phyloP scores from a whole-genome alignment of 2,797 vertebrate species.

The Labeo calbasu region DNA sequence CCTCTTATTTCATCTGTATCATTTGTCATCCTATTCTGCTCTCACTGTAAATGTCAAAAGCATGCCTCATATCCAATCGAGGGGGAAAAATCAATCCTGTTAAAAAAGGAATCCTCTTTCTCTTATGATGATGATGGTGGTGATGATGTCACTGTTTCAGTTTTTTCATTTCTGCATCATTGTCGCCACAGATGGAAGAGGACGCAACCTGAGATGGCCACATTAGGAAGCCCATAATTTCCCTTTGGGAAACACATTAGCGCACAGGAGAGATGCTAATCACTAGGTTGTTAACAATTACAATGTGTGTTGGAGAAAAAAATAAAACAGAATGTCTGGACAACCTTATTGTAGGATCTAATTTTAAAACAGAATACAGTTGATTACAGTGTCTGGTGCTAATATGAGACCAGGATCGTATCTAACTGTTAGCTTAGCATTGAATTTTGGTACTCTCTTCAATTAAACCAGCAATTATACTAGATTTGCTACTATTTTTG shows the following conservation, averaged over 20 bases:
- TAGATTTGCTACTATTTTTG: background rate
- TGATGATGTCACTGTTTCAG: conserved; percentile 74
- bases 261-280: conserved; percentile 3
- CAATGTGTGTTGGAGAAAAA: background rate
- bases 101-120: conserved; percentile 64
- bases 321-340: background rate
- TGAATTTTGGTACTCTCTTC: background rate
- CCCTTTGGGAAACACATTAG: conserved; percentile 18
- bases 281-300: conserved; percentile 21
- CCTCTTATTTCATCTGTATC: conserved; percentile 36
- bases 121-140: conserved; percentile 3
- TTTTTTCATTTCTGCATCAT: conserved; percentile 60
- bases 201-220: background rate
- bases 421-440: background rate
- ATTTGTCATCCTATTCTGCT: conserved; percentile 32
- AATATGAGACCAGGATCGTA: background rate
- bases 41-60: conserved; percentile 32
- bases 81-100: conserved; percentile 55
- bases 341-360: conserved; percentile 13
- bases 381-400: conserved; percentile 2
- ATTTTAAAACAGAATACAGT: conserved; percentile 12
- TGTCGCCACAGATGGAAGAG: conserved; percentile 60
- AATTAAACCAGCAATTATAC: background rate
- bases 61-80: conserved; percentile 24
- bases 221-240: conserved; percentile 9